Percentiles rank a stretch among this genome's conserved stretches.
phyloP scores from a whole-genome alignment of 2,797 vertebrate genomes.

The Chaunax sp. region DNA sequence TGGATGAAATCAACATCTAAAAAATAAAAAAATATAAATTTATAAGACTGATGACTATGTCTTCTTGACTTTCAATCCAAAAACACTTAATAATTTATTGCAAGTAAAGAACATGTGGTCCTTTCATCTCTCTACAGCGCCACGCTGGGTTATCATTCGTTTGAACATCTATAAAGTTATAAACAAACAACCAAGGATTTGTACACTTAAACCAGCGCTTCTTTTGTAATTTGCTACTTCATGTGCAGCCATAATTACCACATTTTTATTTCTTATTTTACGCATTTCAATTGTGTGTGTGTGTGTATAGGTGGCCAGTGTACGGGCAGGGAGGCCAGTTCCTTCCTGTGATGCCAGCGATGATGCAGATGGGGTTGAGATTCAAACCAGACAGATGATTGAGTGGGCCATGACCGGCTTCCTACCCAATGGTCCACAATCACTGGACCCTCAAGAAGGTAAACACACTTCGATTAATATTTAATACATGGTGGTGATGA shows the following conservation, averaged over 20 bases:
- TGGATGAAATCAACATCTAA: constrained; percentile 22
- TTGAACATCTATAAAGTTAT: too few relatives aligned
- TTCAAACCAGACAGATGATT: constrained; percentile 91
- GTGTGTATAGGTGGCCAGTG: constrained; percentile 87
- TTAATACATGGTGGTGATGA: neutral
- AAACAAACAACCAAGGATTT: too few relatives aligned
- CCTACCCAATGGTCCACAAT: constrained; percentile 87
- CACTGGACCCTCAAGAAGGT: constrained; percentile 86
- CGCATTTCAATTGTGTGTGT: neutral
- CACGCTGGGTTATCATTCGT: too few relatives aligned
- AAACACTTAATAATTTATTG: too few relatives aligned
- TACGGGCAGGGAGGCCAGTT: constrained; percentile 87
- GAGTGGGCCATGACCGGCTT: constrained; percentile 94
- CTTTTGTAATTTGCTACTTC: too few relatives aligned
- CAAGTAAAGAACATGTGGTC: too few relatives aligned
- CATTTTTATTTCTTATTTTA: too few relatives aligned
- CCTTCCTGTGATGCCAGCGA: constrained; percentile 77
- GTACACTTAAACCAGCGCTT: too few relatives aligned
- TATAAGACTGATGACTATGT: neutral
- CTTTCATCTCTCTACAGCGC: too few relatives aligned
- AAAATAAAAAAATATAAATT: constrained; percentile 21
- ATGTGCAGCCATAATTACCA: too few relatives aligned
- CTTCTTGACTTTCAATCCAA: too few relatives aligned
- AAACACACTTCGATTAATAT: neutral
- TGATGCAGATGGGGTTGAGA: constrained; percentile 83